A percentile compares a stretch with the other conserved stretches of the same genome.
These are phyloP conservation scores for Oenanthe melanoleuca DNA, from an alignment of 2,113 vertebrate species.

Conservation along the genomic window DNA sequence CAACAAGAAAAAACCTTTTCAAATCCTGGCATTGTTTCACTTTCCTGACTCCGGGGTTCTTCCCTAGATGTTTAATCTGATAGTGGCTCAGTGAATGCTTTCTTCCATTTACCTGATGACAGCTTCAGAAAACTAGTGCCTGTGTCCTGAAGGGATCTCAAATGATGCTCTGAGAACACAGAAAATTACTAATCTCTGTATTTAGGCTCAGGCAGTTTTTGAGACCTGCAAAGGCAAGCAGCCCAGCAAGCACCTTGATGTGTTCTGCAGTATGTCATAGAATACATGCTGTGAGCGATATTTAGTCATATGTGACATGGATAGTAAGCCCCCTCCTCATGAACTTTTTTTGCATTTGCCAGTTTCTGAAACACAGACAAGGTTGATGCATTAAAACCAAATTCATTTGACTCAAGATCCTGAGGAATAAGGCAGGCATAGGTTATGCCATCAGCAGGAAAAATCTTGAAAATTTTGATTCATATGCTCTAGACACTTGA, in stretches of 20 bases:
- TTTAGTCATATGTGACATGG: neutral
- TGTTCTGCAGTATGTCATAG: neutral
- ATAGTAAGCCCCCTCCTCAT: neutral
- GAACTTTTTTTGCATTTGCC: neutral
- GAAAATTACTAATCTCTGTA: neutral
- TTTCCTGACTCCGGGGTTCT: neutral
- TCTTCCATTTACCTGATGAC: neutral
- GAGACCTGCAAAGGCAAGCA: neutral
- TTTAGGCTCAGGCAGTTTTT: neutral
- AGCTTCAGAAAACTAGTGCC: neutral
- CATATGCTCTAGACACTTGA: neutral
- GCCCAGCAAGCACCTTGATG: neutral
- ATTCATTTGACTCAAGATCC: neutral
- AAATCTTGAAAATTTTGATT: neutral
- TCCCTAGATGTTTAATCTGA: neutral
- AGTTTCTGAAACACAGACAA: neutral
- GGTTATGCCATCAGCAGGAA: neutral
- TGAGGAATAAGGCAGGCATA: neutral
- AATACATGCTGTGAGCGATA: neutral
- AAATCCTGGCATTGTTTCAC: constrained; percentile 2
- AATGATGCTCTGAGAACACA: neutral
- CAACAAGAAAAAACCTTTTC: neutral
- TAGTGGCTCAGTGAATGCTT: constrained; percentile 18
- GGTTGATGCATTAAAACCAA: neutral
- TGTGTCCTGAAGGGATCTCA: neutral